Evolutionary conservation across 2,888 invertebrate genomes (phyloP).

Genomic region (Pandemis cinnamomeana): DNA sequence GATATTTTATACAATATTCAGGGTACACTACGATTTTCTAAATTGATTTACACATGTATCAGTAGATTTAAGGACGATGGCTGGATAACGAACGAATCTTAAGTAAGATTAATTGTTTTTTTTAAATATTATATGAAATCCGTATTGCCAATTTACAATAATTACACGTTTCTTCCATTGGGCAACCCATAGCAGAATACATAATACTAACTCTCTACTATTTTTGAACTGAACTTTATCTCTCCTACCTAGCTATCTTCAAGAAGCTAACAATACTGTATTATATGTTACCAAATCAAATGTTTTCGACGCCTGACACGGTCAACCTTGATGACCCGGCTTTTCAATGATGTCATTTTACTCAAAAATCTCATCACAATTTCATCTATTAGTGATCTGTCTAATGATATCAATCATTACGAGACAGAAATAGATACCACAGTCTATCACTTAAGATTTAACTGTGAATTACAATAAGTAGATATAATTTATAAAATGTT

Average conservation of each 20-base stretch:
- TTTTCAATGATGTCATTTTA: conserved; percentile 53
- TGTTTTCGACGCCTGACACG: conserved; percentile 59
- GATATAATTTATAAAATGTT: too few species aligned
- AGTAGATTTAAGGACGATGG: too few species aligned
- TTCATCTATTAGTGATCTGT: background rate
- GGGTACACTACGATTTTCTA: background rate
- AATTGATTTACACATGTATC: too few species aligned
- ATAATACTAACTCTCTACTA: background rate
- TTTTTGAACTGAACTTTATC: background rate
- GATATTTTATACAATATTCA: background rate
- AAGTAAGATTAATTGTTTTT: too few species aligned
- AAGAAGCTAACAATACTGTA: background rate
- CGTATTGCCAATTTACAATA: too few species aligned
- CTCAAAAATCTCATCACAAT: conserved; percentile 51
- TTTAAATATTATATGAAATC: too few species aligned
- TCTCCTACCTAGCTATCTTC: too few species aligned
- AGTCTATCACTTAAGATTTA: background rate
- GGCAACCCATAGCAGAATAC: too few species aligned
- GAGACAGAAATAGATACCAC: background rate
- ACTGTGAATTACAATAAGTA: too few species aligned
- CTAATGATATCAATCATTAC: background rate
- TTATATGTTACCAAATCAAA: conserved; percentile 46
- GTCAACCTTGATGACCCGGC: conserved; percentile 51
- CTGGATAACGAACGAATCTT: too few species aligned
- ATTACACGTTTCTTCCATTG: too few species aligned